These are phyloP conservation scores for Drosophila emarginata DNA, from an alignment of 2,888 invertebrate genomes.

Conservation along the genomic window DNA sequence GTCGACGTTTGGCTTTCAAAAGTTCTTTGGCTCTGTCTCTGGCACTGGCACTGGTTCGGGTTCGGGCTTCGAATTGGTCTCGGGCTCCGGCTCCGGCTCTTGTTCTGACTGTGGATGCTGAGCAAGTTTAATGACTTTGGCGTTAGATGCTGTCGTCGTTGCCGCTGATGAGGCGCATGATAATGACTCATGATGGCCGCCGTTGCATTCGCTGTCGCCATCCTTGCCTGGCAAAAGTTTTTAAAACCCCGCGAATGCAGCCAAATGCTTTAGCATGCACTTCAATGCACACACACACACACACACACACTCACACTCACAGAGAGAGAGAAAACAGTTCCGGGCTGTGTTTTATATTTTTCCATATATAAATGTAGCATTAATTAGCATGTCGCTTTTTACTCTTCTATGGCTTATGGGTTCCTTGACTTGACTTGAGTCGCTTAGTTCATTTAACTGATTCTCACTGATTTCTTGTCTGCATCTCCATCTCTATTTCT, in stretches of 20 bases:
- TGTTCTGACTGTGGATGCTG: conserved; percentile 42
- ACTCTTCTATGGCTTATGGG: conserved; percentile 47
- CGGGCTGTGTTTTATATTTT: conserved; percentile 49
- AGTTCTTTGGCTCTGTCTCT: conserved; percentile 10
- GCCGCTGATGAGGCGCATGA: conserved; percentile 64
- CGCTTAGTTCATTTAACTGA: conserved; percentile 65
- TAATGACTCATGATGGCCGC: conserved; percentile 67
- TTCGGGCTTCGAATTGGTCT: background rate
- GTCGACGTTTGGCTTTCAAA: conserved; percentile 46
- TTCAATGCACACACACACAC: conserved; percentile 23
- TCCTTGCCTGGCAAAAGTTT: conserved; percentile 35
- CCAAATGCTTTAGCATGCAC: conserved; percentile 62
- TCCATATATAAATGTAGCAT: conserved; percentile 61
- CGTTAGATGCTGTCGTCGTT: conserved; percentile 55
- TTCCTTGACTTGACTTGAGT: conserved; percentile 64
- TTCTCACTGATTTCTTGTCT: conserved; percentile 34
- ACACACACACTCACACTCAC: background rate
- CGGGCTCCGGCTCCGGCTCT: background rate
- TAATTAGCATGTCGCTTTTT: conserved; percentile 66
- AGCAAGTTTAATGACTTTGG: conserved; percentile 75
- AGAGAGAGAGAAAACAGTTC: conserved; percentile 43
- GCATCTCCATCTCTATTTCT: background rate
- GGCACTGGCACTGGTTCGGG: background rate
- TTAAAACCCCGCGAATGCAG: conserved; percentile 31
- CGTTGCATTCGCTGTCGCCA: conserved; percentile 48